A percentile compares a stretch with the other conserved stretches of the same genome.
Conservation (phyloP, 2,888 invertebrate species). For the Lobophora halterata region DNA sequence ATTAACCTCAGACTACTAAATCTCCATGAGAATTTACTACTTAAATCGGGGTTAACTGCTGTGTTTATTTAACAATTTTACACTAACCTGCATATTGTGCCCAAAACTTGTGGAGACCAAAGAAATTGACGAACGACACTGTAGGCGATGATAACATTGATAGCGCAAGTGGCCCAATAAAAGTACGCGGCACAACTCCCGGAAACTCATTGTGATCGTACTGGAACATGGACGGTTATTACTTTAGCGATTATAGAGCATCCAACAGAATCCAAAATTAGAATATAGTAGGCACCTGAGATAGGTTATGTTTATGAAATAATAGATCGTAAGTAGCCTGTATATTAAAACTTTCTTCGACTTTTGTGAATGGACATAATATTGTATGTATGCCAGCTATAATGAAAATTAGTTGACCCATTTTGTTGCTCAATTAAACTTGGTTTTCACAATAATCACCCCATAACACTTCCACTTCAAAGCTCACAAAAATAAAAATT, state of each 20-base stretch:
- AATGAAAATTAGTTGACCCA: conserved; percentile 88
- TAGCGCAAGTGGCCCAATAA: conserved; percentile 93
- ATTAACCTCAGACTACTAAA: too few relatives aligned
- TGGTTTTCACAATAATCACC: conserved; percentile 45
- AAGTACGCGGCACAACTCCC: conserved; percentile 98
- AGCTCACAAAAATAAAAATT: background rate
- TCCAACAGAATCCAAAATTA: conserved; percentile 69
- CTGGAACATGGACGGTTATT: conserved; percentile 75
- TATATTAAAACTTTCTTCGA: conserved; percentile 99
- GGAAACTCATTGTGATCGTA: conserved; percentile 99
- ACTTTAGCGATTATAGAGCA: conserved; percentile 38
- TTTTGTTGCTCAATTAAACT: conserved; percentile 53
- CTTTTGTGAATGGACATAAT: conserved; percentile 98
- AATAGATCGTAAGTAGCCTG: conserved; percentile 99
- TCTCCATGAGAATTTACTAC: too few relatives aligned
- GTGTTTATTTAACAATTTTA: conserved; percentile 5
- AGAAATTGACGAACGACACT: conserved; percentile 83
- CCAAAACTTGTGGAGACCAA: conserved; percentile 91
- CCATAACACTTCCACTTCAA: conserved; percentile 55
- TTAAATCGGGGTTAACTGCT: background rate
- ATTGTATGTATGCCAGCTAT: conserved; percentile 90
- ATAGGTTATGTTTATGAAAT: conserved; percentile 91
- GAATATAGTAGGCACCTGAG: conserved; percentile 84
- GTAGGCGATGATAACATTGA: conserved; percentile 89
- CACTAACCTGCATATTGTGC: conserved; percentile 92